Percentiles rank a stretch among this genome's conserved stretches.
These are phyloP conservation scores for Papilio aristodemus DNA, from an alignment of 1,140 invertebrate genomes.

Conservation along the genomic window DNA sequence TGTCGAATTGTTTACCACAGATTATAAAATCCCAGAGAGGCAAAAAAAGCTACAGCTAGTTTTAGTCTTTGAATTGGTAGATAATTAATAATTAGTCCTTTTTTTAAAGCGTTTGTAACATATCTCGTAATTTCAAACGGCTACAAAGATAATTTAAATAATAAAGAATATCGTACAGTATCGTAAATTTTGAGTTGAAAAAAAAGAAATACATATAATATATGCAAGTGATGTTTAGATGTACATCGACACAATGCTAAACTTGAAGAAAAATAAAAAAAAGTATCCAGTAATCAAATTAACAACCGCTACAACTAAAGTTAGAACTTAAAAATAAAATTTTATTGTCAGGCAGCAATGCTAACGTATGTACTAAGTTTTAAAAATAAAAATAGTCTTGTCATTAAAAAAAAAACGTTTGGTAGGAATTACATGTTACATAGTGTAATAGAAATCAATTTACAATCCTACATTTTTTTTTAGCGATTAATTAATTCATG, in stretches of 20 bases:
- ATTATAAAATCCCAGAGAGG: too few species aligned
- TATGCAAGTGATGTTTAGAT: constrained; percentile 25
- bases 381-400: constrained; percentile 54
- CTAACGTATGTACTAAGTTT: constrained; percentile 50
- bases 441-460: constrained; percentile 27
- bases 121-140: constrained; percentile 20
- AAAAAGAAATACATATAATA: constrained; percentile 13
- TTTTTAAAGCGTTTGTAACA: constrained; percentile 5
- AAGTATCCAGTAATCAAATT: constrained; percentile 41
- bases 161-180: too few species aligned
- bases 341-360: constrained; percentile 68
- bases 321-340: constrained; percentile 52
- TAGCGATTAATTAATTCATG: constrained; percentile 28
- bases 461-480: constrained; percentile 8
- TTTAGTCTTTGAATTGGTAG: not conserved
- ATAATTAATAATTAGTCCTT: not conserved
- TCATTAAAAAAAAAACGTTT: constrained; percentile 53
- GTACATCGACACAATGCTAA: constrained; percentile 37
- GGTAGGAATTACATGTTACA: constrained; percentile 36
- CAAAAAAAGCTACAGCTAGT: too few species aligned
- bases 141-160: too few species aligned
- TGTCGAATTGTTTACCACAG: too few species aligned
- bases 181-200: too few species aligned
- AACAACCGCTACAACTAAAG: constrained; percentile 50
- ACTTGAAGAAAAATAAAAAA: constrained; percentile 37